phyloP scores from a whole-genome alignment of 2,888 invertebrate species.

The Clanis bilineata region DNA sequence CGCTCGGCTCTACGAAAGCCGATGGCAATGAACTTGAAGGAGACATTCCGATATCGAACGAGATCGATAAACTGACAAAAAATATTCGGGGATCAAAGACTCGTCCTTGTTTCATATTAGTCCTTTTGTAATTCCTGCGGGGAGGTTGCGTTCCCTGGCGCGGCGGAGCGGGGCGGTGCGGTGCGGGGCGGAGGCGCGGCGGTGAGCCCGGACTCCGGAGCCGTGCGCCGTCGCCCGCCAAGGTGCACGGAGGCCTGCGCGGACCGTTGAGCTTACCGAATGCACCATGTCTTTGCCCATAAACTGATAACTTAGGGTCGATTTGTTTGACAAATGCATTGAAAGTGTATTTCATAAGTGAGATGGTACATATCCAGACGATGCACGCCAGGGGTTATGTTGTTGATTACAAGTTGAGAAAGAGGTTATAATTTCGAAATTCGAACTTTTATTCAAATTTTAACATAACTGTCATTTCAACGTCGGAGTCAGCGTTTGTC shows the following conservation, averaged over 20 bases:
- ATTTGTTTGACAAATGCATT: constrained; percentile 1
- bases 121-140: constrained; percentile 70
- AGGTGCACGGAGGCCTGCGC: constrained; percentile 24
- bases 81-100: constrained; percentile 58
- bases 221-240: constrained; percentile 33
- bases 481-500: neutral
- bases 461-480: neutral
- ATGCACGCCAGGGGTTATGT: neutral
- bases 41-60: constrained; percentile 31
- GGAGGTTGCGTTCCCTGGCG: constrained; percentile 69
- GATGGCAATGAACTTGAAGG: constrained; percentile 19
- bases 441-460: constrained; percentile 3
- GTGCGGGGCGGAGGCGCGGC: neutral
- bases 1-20: neutral
- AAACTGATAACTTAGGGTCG: neutral
- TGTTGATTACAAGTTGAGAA: neutral
- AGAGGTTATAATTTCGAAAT: constrained; percentile 17
- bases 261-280: constrained; percentile 23
- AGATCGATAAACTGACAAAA: constrained; percentile 39
- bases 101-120: constrained; percentile 69
- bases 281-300: constrained; percentile 6
- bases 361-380: neutral
- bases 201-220: neutral
- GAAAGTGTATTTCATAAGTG: neutral
- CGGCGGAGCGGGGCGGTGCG: constrained; percentile 32